Percentiles rank a stretch among this genome's conserved stretches.
These are phyloP conservation scores for Hermetia illucens DNA, from an alignment of 1,140 invertebrate genomes.

Conservation along the genomic window DNA sequence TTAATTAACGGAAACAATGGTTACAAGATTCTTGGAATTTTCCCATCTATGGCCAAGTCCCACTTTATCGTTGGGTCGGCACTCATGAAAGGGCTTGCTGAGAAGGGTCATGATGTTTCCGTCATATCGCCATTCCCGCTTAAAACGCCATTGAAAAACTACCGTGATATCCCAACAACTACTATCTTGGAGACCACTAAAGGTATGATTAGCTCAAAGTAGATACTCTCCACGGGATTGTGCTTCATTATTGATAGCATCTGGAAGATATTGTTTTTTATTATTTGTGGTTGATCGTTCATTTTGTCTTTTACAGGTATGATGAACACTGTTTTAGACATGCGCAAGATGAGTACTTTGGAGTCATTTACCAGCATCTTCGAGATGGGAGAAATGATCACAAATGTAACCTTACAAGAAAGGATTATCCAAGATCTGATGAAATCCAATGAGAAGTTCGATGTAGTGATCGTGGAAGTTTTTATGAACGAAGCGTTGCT, in stretches of 20 bases:
- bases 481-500: slow-evolving; percentile 23
- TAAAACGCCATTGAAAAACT: slow-evolving; percentile 33
- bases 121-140: slow-evolving; percentile 36
- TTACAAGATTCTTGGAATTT: slow-evolving; percentile 29
- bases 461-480: slow-evolving; percentile 23
- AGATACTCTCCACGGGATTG: background rate
- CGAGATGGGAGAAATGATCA: slow-evolving; percentile 16
- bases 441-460: slow-evolving; percentile 19
- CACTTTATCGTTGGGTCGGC: slow-evolving; percentile 40
- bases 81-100: slow-evolving; percentile 37
- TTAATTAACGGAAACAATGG: too few relatives aligned
- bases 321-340: slow-evolving; percentile 11
- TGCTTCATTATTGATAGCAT: too few relatives aligned
- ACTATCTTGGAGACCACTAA: slow-evolving; percentile 9
- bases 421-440: slow-evolving; percentile 8
- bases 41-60: slow-evolving; percentile 35
- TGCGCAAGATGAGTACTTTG: slow-evolving; percentile 10
- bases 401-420: slow-evolving; percentile 13
- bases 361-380: slow-evolving; percentile 15
- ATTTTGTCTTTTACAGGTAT: slow-evolving; percentile 11
- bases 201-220: slow-evolving; percentile 7
- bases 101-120: slow-evolving; percentile 40
- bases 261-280: too few relatives aligned
- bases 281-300: too few relatives aligned
- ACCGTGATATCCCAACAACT: slow-evolving; percentile 30